Evolutionary conservation across 2,113 vertebrate genomes (phyloP).

Genomic region (Limanda limanda): DNA sequence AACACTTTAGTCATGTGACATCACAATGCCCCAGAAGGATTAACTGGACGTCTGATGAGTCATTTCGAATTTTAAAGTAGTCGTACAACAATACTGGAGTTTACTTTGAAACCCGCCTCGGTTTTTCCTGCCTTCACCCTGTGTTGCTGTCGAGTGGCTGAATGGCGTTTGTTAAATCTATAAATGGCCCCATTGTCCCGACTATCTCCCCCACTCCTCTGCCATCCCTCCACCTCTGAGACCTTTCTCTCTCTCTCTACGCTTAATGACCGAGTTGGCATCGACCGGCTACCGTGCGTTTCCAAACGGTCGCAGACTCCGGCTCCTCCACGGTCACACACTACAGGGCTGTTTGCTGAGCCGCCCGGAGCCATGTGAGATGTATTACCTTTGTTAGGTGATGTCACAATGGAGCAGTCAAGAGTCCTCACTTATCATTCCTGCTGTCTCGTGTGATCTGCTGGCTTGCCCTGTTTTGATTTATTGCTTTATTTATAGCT

Average conservation of each 20-base stretch:
- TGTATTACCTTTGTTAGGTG: constrained; percentile 52
- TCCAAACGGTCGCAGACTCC: constrained; percentile 4
- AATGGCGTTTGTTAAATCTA: constrained; percentile 16
- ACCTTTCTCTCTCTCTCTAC: neutral
- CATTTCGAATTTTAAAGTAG: too few relatives aligned
- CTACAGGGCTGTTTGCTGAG: constrained; percentile 19
- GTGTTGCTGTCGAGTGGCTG: neutral
- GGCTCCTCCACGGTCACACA: constrained; percentile 1
- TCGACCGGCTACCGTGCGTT: neutral
- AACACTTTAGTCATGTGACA: too few relatives aligned
- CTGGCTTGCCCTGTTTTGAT: neutral
- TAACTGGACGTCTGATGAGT: too few relatives aligned
- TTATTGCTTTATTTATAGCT: constrained; percentile 32
- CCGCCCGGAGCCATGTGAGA: constrained; percentile 61
- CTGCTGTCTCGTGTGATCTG: neutral
- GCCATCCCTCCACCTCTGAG: too few relatives aligned
- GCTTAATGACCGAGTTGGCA: constrained; percentile 21
- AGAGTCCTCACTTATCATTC: constrained; percentile 18
- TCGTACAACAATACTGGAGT: too few relatives aligned
- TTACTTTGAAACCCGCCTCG: too few relatives aligned
- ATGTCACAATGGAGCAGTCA: constrained; percentile 34
- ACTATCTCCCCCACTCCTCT: constrained; percentile 29
- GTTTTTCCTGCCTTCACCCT: neutral
- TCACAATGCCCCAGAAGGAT: too few relatives aligned
- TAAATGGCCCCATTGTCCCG: constrained; percentile 64